Base-by-base conservation (phyloP, 2,888 invertebrate species). In the Creontiades dilutus region DNA sequence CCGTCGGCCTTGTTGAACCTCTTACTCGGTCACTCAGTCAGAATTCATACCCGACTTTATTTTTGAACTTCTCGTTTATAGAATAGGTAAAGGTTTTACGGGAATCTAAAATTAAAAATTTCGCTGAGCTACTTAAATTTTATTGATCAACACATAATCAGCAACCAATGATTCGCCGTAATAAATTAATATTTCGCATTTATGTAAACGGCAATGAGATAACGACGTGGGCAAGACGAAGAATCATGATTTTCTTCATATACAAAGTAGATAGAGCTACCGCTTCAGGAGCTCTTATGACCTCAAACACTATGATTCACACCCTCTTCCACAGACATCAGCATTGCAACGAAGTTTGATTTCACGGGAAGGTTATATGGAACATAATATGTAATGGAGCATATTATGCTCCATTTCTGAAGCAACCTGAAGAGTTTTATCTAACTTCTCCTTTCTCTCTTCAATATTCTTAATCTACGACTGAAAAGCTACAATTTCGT, bases 401-500 rank as follows among this genome's bases (percentile, higher is more conserved):
- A 28, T 37, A 28, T 78, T 78, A 11, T 78, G 78, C 78, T 78
- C 37, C 78, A 37, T 37, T 78, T 78, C 78, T 23, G 13, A 61
- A 61, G 19, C 61, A 9, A 61, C 19, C 78, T n/a, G n/a, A 78
- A 13, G 78, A 78, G 27, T 78, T 78, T 78, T 28, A 37, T 28
- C 37, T 37, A 78, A 78, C 11, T 78, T 16, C 11, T 78, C 37
- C 13, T 78, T 13, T 78, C 37, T 16, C 37, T n/a, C 23, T 78
- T 46, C 61, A 61, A 61, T 61, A 78, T 28, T 78, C 78, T 46
- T 16, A 78, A 78, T 78, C 78, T 78, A 78, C 78, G n/a, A 61
- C n/a, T 61, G 16, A 61, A 16, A 61, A 61, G 61, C 61, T 61
- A 61, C 61, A 61, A 61, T 61, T 61, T 61, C 61, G 23, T 61